Base-by-base conservation (phyloP, 2,888 invertebrate species). In the Xestia xanthographa region DNA sequence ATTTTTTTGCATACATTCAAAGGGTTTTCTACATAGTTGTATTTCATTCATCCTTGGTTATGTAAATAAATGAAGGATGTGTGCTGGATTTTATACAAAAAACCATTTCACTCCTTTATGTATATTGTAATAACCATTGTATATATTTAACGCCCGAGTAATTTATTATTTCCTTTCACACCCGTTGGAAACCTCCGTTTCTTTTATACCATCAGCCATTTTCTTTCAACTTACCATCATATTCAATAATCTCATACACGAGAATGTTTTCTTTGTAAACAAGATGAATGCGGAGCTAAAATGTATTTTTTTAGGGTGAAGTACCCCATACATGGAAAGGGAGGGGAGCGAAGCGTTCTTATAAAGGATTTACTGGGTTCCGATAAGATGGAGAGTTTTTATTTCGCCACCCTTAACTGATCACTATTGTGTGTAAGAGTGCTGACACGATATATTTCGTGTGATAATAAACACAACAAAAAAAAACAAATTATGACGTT, bases 261-360 rank as follows among this genome's bases (percentile, higher is more conserved):
- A 76, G 66, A 38, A 75, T 78, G 58, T 87, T 85, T 82, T 85
- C 79, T 78, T 68, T 71, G 85, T 74, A 80, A 65, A 76, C 72
- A 77, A 79, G 76, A 65, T 79, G 79, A 70, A 85, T 84, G 66
- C 65, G 29, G 38, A 70, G 75, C 72, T 75, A 69, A 87, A 84
- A 77, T 75, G 70, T 82, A 67, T 83, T 83, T 83, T 86, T 84
- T 80, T 72, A 75, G 85, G 85, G 66, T 69, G 53, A 75, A 84
- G 81, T 81, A 85, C 62, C 50, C 68, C 50, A 69, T 81, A 85
- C 82, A 83, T 69, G 82, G 45, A 72, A 71, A 65, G 66, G 87
- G 75, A 82, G 85, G 85, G 74, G 45, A 56, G 41, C 14, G 29
- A 20, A 58, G 48, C 34, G 69, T 67, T 80, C 85, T 84, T 84